phyloP scores from a whole-genome alignment of 2,113 vertebrate species.

The Sphyrna mokarran region DNA sequence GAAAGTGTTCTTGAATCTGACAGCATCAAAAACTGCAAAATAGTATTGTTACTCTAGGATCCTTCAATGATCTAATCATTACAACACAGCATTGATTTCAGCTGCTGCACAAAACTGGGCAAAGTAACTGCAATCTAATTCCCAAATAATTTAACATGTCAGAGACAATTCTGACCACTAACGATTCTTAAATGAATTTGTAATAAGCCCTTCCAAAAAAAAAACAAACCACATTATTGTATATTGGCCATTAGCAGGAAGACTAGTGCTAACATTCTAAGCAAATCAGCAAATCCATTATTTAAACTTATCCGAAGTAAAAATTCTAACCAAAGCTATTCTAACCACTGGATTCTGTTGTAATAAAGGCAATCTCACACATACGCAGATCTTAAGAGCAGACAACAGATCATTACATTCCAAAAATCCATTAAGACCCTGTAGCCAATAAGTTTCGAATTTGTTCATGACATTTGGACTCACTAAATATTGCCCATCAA shows the following conservation, averaged over 20 bases:
- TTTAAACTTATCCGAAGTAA: not conserved
- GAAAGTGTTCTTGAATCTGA: not conserved
- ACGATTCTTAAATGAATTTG: not conserved
- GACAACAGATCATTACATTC: not conserved
- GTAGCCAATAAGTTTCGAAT: not conserved
- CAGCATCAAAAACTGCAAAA: not conserved
- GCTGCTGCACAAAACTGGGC: not conserved
- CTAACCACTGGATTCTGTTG: not conserved
- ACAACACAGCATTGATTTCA: not conserved
- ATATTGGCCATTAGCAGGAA: not conserved
- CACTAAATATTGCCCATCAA: too few relatives aligned
- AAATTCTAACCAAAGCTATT: not conserved
- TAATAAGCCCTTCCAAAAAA: not conserved
- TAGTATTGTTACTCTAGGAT: not conserved
- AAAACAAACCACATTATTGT: not conserved
- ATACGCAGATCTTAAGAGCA: too few relatives aligned
- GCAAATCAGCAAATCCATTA: not conserved
- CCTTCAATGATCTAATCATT: not conserved
- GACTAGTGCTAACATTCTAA: too few relatives aligned
- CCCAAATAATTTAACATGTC: not conserved
- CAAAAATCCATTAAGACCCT: not conserved
- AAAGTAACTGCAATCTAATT: not conserved
- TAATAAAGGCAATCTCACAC: too few relatives aligned
- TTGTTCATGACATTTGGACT: too few relatives aligned
- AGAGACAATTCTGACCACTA: not conserved